Percentiles rank a stretch among this genome's conserved stretches.
Evolutionary conservation across 2,113 vertebrate species (phyloP).

Genomic region (Nothoprocta pentlandii): DNA sequence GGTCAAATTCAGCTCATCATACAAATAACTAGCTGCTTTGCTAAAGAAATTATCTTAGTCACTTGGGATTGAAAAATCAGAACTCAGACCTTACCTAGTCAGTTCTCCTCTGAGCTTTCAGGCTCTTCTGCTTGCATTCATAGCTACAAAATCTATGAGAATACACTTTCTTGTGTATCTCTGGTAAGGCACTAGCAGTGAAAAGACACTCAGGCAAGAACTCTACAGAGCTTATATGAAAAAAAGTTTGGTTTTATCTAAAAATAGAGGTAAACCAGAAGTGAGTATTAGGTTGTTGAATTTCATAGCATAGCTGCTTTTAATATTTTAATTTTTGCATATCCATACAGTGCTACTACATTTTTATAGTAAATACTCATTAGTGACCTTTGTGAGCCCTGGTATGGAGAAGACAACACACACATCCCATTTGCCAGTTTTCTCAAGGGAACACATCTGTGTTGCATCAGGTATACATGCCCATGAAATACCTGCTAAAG

Average conservation of each 20-base stretch:
- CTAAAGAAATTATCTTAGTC: not conserved
- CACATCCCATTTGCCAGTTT: not conserved
- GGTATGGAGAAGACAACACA: not conserved
- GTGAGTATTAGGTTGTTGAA: not conserved
- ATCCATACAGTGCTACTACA: not conserved
- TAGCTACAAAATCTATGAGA: not conserved
- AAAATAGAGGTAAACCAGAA: not conserved
- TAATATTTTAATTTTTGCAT: not conserved
- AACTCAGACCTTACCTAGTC: not conserved
- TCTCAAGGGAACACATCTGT: conserved; percentile 49
- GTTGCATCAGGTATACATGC: conserved; percentile 23
- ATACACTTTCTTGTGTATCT: not conserved
- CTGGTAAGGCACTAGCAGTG: not conserved
- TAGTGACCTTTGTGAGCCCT: not conserved
- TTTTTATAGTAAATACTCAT: not conserved
- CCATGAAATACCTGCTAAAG: conserved; percentile 16
- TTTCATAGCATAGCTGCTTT: not conserved
- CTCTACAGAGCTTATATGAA: not conserved
- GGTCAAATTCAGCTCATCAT: not conserved
- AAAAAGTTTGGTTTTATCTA: not conserved
- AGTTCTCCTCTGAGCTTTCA: not conserved
- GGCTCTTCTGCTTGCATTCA: not conserved
- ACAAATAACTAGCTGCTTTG: not conserved
- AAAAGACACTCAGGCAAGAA: not conserved
- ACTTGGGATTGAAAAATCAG: not conserved